phyloP scores from a whole-genome alignment of 2,797 vertebrate genomes.

The Pachyuromys duprasi region DNA sequence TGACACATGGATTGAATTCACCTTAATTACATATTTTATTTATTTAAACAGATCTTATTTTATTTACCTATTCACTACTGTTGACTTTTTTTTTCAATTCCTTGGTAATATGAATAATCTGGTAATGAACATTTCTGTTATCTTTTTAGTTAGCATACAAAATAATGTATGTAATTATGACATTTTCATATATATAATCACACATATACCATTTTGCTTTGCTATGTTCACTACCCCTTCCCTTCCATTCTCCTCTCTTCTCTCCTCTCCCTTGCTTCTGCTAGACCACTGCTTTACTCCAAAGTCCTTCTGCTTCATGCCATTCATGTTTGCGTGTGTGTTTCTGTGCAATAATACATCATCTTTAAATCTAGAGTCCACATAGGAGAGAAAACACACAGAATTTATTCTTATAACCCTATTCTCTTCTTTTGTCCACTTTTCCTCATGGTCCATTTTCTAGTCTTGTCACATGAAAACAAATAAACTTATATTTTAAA shows the following conservation, averaged over 20 bases:
- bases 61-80: neutral
- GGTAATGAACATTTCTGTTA: neutral
- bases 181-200: neutral
- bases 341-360: neutral
- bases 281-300: neutral
- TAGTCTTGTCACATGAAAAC: too few relatives aligned
- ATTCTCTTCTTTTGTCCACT: neutral
- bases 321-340: neutral
- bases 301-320: neutral
- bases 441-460: neutral
- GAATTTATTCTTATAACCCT: neutral
- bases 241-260: neutral
- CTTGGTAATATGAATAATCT: neutral
- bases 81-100: neutral
- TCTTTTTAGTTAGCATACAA: neutral
- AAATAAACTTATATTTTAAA: neutral
- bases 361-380: neutral
- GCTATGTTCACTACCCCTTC: too few relatives aligned
- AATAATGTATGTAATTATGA: neutral
- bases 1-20: neutral
- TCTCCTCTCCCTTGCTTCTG: neutral
- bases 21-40: conserved; percentile 15
- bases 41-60: neutral
- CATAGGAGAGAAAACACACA: neutral
- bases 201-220: neutral